Evolutionary conservation across 2,797 vertebrate species (phyloP), one percentile per base, ranked within the genome.

Genomic region (Forpus xanthops): DNA sequence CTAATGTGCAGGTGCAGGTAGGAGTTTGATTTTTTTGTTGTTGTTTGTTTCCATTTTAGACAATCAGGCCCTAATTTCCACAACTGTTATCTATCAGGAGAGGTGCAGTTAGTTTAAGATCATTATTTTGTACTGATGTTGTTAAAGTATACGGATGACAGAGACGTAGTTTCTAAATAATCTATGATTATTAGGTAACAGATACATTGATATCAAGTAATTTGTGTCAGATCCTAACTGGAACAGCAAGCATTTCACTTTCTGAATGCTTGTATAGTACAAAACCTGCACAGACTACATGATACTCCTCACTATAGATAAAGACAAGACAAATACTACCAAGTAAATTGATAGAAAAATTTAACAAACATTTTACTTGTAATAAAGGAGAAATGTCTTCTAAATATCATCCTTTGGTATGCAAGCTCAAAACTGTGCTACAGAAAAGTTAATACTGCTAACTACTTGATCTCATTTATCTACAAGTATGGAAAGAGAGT

Each of bases 391-490:
- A 85, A 4, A 27, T 2, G 5, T 82, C 35, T 89, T 93, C 76
- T 84, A 86, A 84, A 55, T 66, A 79, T 50, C 35, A 77, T 77
- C 76, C 80, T 96, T 94, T 95, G 93, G 95, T 91, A 79, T 7
- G 4, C 21, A 67, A 90, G 49, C 81, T 90, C 66, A 79, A 87
- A 93, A 89, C 64, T 72, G 47, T 65, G 62, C 58, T 74, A 67
- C 0, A 0, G 56, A 90, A 44, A 95, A 89, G 39, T 82, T 68
- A 78, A 39, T 56, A 67, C 31, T 77, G 56, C 44, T 81, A 85
- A 81, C 72, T 87, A 91, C 41, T 87, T 53, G 30, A 90, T 90
- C 56, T 86, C 75, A 56, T 79, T 79, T 79, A 90, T 47, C 81
- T 77, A 85, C 25, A 93, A 45, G 11, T 76, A 88, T n/a, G 47